phyloP scores from a whole-genome alignment of 2,113 vertebrate species.

The Loxodonta africana region DNA sequence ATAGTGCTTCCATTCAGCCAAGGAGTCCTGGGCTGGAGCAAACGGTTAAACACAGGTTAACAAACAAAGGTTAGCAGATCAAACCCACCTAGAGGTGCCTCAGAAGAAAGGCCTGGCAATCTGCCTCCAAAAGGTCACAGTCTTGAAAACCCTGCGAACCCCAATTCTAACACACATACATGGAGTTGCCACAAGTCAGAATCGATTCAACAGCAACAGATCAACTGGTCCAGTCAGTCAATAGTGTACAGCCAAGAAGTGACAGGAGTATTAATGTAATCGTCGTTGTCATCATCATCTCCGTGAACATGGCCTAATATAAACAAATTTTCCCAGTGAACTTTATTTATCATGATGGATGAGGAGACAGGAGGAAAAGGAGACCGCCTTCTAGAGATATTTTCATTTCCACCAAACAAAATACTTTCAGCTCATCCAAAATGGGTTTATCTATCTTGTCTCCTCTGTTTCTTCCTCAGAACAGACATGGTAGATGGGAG shows the following conservation, averaged over 20 bases:
- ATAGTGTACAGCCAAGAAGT: background rate
- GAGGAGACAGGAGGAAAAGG: slow-evolving; percentile 38
- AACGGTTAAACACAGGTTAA: background rate
- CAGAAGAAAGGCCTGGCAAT: background rate
- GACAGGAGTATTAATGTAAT: slow-evolving; percentile 4
- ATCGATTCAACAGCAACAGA: no score
- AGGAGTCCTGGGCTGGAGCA: background rate
- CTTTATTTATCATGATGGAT: slow-evolving; percentile 56
- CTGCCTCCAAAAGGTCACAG: background rate
- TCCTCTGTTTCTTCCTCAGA: slow-evolving; percentile 18
- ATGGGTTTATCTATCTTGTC: slow-evolving; percentile 52
- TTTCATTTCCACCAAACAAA: slow-evolving; percentile 49
- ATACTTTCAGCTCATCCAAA: slow-evolving; percentile 57
- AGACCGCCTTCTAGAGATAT: slow-evolving; percentile 28
- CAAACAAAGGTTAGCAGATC: no score
- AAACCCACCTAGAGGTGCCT: background rate
- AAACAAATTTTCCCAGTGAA: slow-evolving; percentile 50
- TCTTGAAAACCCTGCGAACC: background rate
- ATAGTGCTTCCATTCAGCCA: background rate
- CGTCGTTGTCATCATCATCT: background rate
- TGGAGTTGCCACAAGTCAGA: no score
- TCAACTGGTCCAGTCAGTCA: background rate
- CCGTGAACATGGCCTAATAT: slow-evolving; percentile 28
- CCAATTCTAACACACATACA: no score
- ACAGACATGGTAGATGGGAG: background rate